phyloP scores from a whole-genome alignment of 1,140 invertebrate species.

The Achatina immaculata region DNA sequence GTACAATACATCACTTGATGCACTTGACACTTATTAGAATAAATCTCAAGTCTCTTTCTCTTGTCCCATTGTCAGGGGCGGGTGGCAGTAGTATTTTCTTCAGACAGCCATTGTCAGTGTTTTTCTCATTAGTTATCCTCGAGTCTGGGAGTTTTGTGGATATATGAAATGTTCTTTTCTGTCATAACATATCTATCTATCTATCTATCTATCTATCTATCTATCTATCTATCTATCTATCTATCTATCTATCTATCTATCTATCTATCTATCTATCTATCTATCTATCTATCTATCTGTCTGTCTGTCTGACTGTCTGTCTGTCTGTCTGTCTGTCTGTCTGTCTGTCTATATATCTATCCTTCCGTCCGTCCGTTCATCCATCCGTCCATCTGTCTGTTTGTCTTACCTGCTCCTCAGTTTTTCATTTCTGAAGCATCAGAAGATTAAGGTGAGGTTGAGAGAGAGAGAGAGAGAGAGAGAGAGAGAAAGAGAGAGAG shows the following conservation, averaged over 20 bases:
- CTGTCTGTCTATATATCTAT: neutral
- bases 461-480: slow-evolving; percentile 37
- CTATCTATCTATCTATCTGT: neutral
- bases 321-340: neutral
- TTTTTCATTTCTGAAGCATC: neutral
- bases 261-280: neutral
- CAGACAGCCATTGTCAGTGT: too few species aligned
- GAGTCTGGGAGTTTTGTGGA: too few species aligned
- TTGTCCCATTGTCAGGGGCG: neutral
- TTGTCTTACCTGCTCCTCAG: neutral
- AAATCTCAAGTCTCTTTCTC: neutral
- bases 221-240: too few species aligned
- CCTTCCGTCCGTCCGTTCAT: neutral
- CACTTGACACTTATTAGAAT: neutral
- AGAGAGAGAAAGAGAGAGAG: slow-evolving; percentile 33
- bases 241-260: too few species aligned
- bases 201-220: too few species aligned
- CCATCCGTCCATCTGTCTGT: neutral
- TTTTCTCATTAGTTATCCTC: too few species aligned
- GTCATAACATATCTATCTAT: too few species aligned
- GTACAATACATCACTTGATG: neutral
- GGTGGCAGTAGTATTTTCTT: neutral
- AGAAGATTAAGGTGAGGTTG: slow-evolving; percentile 24
- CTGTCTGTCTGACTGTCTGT: neutral
- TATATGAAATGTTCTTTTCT: too few species aligned